phyloP scores from a whole-genome alignment of 2,797 vertebrate genomes.

The Gallinago solitaria region DNA sequence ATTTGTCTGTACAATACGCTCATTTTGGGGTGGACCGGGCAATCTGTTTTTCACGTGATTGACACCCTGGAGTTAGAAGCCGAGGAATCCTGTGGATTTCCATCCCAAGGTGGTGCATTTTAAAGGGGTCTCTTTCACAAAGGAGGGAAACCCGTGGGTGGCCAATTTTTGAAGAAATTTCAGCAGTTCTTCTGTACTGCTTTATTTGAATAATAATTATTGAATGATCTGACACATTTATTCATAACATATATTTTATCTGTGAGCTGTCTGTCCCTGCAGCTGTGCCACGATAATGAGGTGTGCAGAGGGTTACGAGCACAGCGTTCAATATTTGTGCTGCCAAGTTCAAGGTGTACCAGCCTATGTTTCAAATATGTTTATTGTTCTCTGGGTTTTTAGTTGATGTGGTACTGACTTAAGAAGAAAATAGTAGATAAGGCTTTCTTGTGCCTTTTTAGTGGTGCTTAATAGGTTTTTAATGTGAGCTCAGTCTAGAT shows the following conservation, averaged over 20 bases:
- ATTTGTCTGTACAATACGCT: neutral
- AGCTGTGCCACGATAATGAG: neutral
- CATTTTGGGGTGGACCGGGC: neutral
- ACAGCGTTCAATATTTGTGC: neutral
- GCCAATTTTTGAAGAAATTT: slow-evolving; percentile 24
- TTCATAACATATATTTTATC: neutral
- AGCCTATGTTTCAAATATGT: neutral
- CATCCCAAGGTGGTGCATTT: neutral
- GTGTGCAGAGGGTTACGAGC: neutral
- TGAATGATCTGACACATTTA: slow-evolving; percentile 41
- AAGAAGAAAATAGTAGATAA: neutral
- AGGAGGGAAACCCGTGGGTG: neutral
- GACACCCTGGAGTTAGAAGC: neutral
- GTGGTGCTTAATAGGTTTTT: slow-evolving; percentile 22
- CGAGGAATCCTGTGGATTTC: neutral
- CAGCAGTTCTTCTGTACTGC: neutral
- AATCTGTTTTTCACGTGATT: neutral
- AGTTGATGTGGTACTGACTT: neutral
- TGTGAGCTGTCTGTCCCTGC: neutral
- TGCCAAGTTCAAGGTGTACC: neutral
- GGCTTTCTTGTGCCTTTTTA: neutral
- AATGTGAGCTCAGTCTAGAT: neutral
- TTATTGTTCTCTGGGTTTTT: neutral
- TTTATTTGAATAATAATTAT: slow-evolving; percentile 2
- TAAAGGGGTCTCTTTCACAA: neutral